Evolutionary conservation across 2,888 invertebrate species (phyloP).

Genomic region (Epirrhoe alternata): DNA sequence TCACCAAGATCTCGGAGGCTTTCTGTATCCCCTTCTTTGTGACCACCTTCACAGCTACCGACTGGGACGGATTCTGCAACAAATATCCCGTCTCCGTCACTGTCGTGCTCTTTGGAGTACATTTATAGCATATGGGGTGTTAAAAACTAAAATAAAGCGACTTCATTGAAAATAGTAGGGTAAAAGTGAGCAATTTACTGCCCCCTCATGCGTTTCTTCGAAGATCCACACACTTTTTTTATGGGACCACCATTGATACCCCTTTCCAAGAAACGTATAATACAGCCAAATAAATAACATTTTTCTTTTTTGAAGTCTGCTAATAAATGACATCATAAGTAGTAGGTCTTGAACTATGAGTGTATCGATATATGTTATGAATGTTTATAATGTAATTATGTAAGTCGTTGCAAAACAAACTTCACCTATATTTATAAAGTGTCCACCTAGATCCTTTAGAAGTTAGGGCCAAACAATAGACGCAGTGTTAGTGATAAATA

Average conservation of each 20-base stretch:
- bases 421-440: neutral
- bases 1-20: slow-evolving; percentile 98
- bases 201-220: too few species aligned
- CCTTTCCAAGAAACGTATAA: too few species aligned
- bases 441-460: neutral
- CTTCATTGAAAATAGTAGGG: too few species aligned
- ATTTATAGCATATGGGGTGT: too few species aligned
- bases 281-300: too few species aligned
- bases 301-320: too few species aligned
- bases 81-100: neutral
- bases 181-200: too few species aligned
- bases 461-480: neutral
- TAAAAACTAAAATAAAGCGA: too few species aligned
- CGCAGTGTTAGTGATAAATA: neutral
- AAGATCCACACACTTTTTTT: too few species aligned
- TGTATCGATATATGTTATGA: neutral
- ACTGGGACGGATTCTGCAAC: slow-evolving; percentile 91
- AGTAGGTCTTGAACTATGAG: neutral
- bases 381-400: neutral
- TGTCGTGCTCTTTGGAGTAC: too few species aligned
- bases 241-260: too few species aligned
- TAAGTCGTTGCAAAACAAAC: neutral
- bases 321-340: neutral
- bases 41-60: slow-evolving; percentile 99
- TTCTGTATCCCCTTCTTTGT: slow-evolving; percentile 99